Conservation (phyloP, 1,140 invertebrate species). For the Drosophila auraria region DNA sequence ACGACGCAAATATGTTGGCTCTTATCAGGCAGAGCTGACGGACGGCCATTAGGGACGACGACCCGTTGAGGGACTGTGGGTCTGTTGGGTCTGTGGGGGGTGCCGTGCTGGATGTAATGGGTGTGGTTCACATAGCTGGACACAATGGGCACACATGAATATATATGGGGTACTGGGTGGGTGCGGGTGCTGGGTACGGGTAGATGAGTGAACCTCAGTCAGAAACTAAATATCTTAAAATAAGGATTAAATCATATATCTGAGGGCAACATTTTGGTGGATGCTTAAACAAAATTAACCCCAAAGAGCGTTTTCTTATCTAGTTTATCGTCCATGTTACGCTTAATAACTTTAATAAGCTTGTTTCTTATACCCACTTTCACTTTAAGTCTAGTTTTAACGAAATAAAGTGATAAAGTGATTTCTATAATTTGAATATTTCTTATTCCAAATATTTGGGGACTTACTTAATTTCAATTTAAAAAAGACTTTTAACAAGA, state of each 20-base stretch:
- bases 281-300: no score
- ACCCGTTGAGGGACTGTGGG: constrained; percentile 39
- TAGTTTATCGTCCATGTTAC: background rate
- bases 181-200: constrained; percentile 3
- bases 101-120: constrained; percentile 32
- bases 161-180: constrained; percentile 17
- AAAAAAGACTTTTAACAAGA: background rate
- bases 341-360: constrained; percentile 1
- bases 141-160: constrained; percentile 38
- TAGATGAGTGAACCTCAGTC: constrained; percentile 2
- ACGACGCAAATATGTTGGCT: constrained; percentile 54
- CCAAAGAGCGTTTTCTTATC: no score
- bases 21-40: constrained; percentile 53
- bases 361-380: background rate
- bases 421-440: background rate
- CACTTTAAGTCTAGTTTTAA: background rate
- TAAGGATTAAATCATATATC: background rate
- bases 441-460: no score
- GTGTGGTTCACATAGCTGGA: constrained; percentile 33
- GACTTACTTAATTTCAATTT: background rate
- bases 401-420: background rate
- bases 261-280: background rate
- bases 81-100: constrained; percentile 16
- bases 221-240: no score
- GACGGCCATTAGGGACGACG: constrained; percentile 57